Percentiles rank a stretch among this genome's conserved stretches.
These are phyloP conservation scores for Solea senegalensis DNA, from an alignment of 2,113 vertebrate genomes.

Conservation along the genomic window DNA sequence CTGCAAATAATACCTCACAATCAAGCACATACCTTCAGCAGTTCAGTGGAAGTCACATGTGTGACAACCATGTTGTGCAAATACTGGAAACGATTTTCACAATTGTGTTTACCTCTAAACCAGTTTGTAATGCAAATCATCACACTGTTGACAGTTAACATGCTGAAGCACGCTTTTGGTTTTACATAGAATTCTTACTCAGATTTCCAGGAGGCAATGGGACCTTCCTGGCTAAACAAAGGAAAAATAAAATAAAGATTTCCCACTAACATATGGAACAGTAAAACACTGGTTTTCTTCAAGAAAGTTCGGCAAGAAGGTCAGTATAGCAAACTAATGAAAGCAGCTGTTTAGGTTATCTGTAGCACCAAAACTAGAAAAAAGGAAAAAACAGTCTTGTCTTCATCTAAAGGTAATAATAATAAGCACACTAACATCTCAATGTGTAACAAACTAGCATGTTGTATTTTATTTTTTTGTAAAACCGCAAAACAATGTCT, in stretches of 20 bases:
- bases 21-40: background rate
- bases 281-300: background rate
- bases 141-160: background rate
- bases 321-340: background rate
- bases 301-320: background rate
- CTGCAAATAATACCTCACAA: background rate
- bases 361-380: too few species aligned
- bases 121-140: background rate
- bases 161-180: background rate
- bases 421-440: too few species aligned
- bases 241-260: background rate
- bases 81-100: conserved; percentile 3
- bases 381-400: too few species aligned
- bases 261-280: background rate
- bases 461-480: background rate
- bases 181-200: background rate
- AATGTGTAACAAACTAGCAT: too few species aligned
- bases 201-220: background rate
- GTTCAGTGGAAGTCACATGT: background rate
- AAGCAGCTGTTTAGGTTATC: too few species aligned
- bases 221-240: too few species aligned
- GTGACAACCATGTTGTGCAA: background rate
- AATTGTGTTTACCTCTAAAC: background rate
- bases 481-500: too few species aligned
- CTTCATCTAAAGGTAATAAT: too few species aligned